phyloP scores from a whole-genome alignment of 1,140 invertebrate species.

The Grapholita molesta region DNA sequence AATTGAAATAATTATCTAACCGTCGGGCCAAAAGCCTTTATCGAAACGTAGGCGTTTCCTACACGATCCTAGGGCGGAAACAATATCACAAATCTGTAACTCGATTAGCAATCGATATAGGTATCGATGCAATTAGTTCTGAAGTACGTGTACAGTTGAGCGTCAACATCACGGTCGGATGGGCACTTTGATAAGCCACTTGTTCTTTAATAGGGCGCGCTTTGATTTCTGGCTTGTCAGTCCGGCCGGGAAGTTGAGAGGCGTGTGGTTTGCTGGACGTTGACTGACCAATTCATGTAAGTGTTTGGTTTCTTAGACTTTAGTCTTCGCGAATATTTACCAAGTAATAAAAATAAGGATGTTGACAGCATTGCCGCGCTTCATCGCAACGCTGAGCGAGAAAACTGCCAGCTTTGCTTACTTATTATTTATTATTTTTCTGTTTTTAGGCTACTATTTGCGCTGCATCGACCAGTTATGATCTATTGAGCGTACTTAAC shows the following conservation, averaged over 20 bases:
- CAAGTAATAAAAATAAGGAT: too few relatives aligned
- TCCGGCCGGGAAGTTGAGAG: not conserved
- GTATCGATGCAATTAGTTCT: conserved; percentile 11
- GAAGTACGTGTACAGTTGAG: not conserved
- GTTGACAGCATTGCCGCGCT: too few relatives aligned
- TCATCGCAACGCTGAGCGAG: too few relatives aligned
- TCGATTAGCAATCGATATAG: conserved; percentile 7
- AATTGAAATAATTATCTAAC: too few relatives aligned
- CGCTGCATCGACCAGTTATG: too few relatives aligned
- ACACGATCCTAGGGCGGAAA: not conserved
- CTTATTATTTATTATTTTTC: too few relatives aligned
- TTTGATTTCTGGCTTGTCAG: not conserved
- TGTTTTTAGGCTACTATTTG: too few relatives aligned
- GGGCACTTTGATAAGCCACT: not conserved
- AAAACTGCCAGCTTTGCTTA: too few relatives aligned
- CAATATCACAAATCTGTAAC: conserved; percentile 1
- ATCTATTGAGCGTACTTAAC: too few relatives aligned
- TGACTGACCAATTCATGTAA: not conserved
- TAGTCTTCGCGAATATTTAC: not conserved
- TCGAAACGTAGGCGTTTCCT: not conserved
- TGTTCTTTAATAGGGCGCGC: not conserved
- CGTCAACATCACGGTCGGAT: not conserved
- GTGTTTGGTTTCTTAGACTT: not conserved
- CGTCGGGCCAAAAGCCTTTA: not conserved
- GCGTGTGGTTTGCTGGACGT: not conserved